Evolutionary conservation across 2,888 invertebrate genomes (phyloP), one percentile per base, ranked within the genome.

Genomic region (Philonicus albiceps): DNA sequence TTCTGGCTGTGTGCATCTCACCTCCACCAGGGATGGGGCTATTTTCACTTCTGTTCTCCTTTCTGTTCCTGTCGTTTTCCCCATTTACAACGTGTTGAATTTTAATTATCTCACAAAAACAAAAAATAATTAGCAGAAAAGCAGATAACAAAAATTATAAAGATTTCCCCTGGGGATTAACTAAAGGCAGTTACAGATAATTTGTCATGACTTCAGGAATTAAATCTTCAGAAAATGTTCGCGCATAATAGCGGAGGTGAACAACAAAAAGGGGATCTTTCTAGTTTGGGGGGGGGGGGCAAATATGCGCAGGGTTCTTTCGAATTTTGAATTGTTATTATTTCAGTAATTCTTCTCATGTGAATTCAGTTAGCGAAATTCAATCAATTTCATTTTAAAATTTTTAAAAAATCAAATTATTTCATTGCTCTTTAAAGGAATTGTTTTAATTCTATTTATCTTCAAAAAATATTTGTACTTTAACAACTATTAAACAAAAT

Each of bases 61-160:
- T 22, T 64, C 22, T n/a, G 64, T 64, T 64, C 64, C 11, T 64
- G 64, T 22, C 27, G 22, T 27, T 53, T 53, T 19, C 49, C 30
- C 72, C 34, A 34, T 74, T 74, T 34, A 74, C 74, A 74, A 34
- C 34, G 31, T 31, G 31, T 34, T 74, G 74, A 74, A 74, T 74
- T 74, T 34, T 34, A 74, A 74, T 74, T 74, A 74, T 74, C 74
- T 74, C 34, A 34, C 31, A 74, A 74, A 74, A 74, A 74, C 34
- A 74, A 74, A 74, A 74, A 74, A 74, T 74, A 74, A 74, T 74
- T 74, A 74, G 74, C 31, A 74, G 74, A 31, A 73, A 74, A 74
- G 64, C 64, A 64, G 64, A 22, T 64, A 64, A 64, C 76, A 76
- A 76, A 76, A 76, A 76, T 76, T 76, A 76, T 76, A 76, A 76